A percentile compares a stretch with the other conserved stretches of the same genome.
Conservation (phyloP, 2,113 vertebrate species). For the Nothobranchius kuhntae region DNA sequence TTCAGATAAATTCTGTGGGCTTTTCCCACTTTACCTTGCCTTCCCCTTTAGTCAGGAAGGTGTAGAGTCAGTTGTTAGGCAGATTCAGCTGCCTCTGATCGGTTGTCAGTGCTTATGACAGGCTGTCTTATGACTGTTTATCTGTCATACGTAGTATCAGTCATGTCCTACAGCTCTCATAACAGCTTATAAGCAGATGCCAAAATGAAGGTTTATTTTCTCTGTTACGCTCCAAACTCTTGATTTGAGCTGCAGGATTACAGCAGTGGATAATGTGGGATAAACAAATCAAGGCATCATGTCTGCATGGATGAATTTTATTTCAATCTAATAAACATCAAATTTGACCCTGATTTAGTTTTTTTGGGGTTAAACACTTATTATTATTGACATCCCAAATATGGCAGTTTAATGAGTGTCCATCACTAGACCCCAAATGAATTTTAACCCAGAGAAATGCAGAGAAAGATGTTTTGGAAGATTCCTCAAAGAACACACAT, state of each 20-base stretch:
- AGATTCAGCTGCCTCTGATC: not conserved
- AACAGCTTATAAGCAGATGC: not conserved
- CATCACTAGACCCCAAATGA: no score
- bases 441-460: no score
- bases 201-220: not conserved
- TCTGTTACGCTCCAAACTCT: not conserved
- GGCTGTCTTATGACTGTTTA: not conserved
- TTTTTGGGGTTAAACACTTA: conserved; percentile 7
- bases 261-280: not conserved
- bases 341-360: not conserved
- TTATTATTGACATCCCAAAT: conserved; percentile 25
- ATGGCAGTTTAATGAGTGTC: conserved; percentile 7
- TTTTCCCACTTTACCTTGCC: no score
- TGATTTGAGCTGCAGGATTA: not conserved
- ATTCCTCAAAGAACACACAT: conserved; percentile 46
- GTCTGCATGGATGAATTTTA: not conserved
- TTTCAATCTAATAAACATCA: conserved; percentile 8
- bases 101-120: not conserved
- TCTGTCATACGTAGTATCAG: not conserved
- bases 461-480: conserved; percentile 27
- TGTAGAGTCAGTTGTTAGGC: not conserved
- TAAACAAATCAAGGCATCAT: not conserved
- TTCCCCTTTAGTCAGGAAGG: no score
- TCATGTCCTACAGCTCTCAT: no score
- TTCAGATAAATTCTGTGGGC: no score